Conservation (phyloP, 2,888 invertebrate species). For the Parochlus steinenii region DNA sequence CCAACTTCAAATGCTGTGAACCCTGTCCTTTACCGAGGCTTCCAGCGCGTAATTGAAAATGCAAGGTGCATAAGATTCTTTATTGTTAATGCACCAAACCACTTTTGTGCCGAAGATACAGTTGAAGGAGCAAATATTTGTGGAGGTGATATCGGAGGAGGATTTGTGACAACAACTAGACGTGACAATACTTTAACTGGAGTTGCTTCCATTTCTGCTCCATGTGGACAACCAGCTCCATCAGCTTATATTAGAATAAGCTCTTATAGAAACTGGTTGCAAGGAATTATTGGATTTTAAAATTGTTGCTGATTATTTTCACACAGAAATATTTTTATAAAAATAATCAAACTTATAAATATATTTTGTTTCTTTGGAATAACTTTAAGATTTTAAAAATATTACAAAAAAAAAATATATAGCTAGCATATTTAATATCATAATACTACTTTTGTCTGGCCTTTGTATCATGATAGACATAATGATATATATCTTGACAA, state of each 20-base stretch:
- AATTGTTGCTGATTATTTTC: slow-evolving; percentile 1
- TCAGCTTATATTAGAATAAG: slow-evolving; percentile 9
- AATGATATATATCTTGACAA: no score
- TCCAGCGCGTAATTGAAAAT: background rate
- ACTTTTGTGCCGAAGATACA: slow-evolving; percentile 9
- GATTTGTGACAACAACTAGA: slow-evolving; percentile 5
- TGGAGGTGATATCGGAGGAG: slow-evolving; percentile 9
- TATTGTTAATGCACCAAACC: background rate
- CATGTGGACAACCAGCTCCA: slow-evolving; percentile 7
- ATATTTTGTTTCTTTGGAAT: no score
- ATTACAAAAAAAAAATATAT: no score
- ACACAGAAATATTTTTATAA: no score
- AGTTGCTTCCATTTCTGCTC: slow-evolving; percentile 2
- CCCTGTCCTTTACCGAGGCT: slow-evolving; percentile 3
- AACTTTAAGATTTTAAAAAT: no score
- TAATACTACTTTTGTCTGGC: no score
- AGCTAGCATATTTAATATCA: no score
- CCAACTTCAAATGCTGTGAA: background rate
- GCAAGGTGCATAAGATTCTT: slow-evolving; percentile 1
- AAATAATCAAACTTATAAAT: no score
- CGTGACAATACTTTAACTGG: slow-evolving; percentile 3
- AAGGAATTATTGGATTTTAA: background rate
- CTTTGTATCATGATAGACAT: no score
- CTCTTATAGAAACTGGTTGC: slow-evolving; percentile 2
- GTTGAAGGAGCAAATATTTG: slow-evolving; percentile 7